phyloP scores from a whole-genome alignment of 37 sponge, comb jelly and placozoan species.

The Diacarnus erythraeanus region DNA sequence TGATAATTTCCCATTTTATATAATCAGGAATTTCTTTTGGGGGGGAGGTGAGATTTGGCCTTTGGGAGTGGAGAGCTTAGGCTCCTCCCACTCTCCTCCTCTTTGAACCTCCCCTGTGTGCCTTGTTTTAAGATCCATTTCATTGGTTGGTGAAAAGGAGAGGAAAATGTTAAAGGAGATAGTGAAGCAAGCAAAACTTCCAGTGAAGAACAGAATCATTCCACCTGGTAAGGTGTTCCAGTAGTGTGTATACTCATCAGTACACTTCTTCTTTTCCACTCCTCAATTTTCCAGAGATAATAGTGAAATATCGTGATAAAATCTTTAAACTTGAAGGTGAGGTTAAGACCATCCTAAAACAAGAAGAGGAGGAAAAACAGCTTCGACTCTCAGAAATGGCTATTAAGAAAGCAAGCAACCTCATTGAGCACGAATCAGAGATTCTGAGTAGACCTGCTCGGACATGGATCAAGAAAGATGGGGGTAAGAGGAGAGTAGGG shows the following conservation, averaged over 20 bases:
- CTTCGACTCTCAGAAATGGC: constrained; percentile 92
- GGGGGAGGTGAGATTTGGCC: too few relatives aligned
- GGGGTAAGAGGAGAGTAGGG: neutral
- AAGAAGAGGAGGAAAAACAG: constrained; percentile 95
- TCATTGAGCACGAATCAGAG: constrained; percentile 91
- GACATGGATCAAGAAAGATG: constrained; percentile 69
- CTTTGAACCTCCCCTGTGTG: too few relatives aligned
- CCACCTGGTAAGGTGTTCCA: constrained; percentile 56
- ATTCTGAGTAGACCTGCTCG: constrained; percentile 92
- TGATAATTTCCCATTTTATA: too few relatives aligned
- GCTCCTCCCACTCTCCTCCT: too few relatives aligned
- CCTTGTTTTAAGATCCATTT: constrained; percentile 60
- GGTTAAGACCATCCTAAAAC: constrained; percentile 81
- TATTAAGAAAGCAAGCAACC: constrained; percentile 91
- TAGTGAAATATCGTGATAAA: constrained; percentile 72
- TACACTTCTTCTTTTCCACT: neutral
- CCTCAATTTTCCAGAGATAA: constrained; percentile 53
- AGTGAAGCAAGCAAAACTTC: constrained; percentile 80
- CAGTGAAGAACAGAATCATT: constrained; percentile 90
- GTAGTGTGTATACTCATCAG: neutral
- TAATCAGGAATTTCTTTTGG: too few relatives aligned
- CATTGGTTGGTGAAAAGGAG: constrained; percentile 97
- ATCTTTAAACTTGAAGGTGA: constrained; percentile 62
- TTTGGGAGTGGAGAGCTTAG: too few relatives aligned
- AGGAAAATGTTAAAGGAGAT: constrained; percentile 90